Conservation (phyloP, 1,140 invertebrate genomes). For the Zelostemma sp. region DNA sequence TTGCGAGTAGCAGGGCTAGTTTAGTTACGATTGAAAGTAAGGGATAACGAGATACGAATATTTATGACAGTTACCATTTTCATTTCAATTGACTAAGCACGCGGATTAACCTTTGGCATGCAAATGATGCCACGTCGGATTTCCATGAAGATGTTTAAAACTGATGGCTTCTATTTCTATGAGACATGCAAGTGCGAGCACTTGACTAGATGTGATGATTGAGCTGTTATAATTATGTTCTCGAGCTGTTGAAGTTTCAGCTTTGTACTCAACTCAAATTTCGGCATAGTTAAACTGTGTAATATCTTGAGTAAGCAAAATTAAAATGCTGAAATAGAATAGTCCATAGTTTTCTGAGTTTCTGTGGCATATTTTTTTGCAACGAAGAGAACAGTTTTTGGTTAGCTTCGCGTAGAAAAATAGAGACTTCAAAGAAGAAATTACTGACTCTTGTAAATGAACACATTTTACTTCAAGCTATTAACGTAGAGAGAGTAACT, state of each 20-base stretch:
- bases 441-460: background rate
- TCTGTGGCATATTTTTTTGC: no score
- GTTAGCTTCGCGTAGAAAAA: no score
- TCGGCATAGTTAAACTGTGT: no score
- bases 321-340: no score
- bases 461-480: background rate
- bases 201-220: constrained; percentile 33
- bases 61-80: constrained; percentile 57
- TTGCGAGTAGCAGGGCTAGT: constrained; percentile 27
- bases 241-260: constrained; percentile 28
- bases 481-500: background rate
- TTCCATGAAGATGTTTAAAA: constrained; percentile 56
- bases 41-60: constrained; percentile 40
- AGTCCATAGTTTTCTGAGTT: no score
- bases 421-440: background rate
- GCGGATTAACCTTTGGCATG: constrained; percentile 59
- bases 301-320: no score
- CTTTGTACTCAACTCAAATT: no score
- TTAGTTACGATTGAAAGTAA: constrained; percentile 41
- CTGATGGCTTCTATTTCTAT: constrained; percentile 45
- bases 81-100: constrained; percentile 54
- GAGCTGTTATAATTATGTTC: constrained; percentile 31
- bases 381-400: no score
- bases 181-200: constrained; percentile 36
- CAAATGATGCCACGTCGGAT: constrained; percentile 51